Percentiles rank a stretch among this genome's conserved stretches.
These are phyloP conservation scores for Oryctolagus cuniculus DNA, from an alignment of 2,113 vertebrate genomes.

Conservation along the genomic window mOryCun1.1 NC_091447.1:16276001-16276500, in stretches of 20 bases:
- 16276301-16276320: not conserved
- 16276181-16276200: conserved; percentile 55
- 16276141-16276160: conserved; percentile 38
- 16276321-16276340: not conserved
- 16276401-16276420: conserved; percentile 40
- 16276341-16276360: not conserved
- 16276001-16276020: not conserved
- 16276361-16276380: conserved; percentile 4
- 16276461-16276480: conserved; percentile 62
- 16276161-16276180: conserved; percentile 40
- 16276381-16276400: conserved; percentile 15
- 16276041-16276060: conserved; percentile 56
- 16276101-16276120: not conserved
- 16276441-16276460: conserved; percentile 59
- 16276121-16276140: not conserved
- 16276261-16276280: not conserved
- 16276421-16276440: not conserved
- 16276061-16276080: not conserved
- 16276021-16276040: conserved; percentile 31
- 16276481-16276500: conserved; percentile 54
- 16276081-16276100: not conserved
- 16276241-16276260: conserved; percentile 38
- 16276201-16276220: conserved; percentile 61
- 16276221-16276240: conserved; percentile 49
- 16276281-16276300: conserved; percentile 60